Conservation (phyloP, 2,888 invertebrate species). For the Drosophila dives region DNA sequence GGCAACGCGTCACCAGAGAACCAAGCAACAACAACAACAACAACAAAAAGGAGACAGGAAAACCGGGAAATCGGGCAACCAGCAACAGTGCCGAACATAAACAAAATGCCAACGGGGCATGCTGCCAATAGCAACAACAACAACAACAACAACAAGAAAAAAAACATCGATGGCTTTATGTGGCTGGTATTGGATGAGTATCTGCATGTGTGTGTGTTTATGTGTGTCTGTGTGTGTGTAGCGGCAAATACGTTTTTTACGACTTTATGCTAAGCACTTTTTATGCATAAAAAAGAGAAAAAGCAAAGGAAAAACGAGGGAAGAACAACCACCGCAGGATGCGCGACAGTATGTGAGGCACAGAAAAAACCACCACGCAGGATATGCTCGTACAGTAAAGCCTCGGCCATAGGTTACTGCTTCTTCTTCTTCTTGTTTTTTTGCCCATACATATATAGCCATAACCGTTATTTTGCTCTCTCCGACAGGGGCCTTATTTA, state of each 20-base stretch:
- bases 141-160: neutral
- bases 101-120: constrained; percentile 66
- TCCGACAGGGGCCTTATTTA: constrained; percentile 71
- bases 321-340: constrained; percentile 45
- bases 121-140: constrained; percentile 66
- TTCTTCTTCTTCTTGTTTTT: neutral
- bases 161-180: constrained; percentile 33
- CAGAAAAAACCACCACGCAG: constrained; percentile 48
- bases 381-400: constrained; percentile 9
- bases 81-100: constrained; percentile 34
- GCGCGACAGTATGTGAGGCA: constrained; percentile 7
- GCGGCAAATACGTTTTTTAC: constrained; percentile 82
- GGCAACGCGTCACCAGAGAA: constrained; percentile 35
- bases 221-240: constrained; percentile 39
- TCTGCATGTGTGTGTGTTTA: constrained; percentile 16
- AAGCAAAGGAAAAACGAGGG: constrained; percentile 21
- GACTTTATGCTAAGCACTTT: constrained; percentile 83
- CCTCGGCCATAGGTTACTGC: constrained; percentile 11
- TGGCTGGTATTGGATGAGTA: constrained; percentile 48
- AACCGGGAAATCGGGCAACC: constrained; percentile 13
- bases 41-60: constrained; percentile 9
- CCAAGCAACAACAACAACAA: constrained; percentile 24
- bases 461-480: constrained; percentile 72
- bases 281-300: constrained; percentile 76
- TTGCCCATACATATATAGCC: constrained; percentile 32